Percentiles rank a stretch among this genome's conserved stretches.
These are phyloP conservation scores for Paramuricea clavata DNA, from an alignment of 92 coral and sea anemone genomes.

Conservation along the genomic window DNA sequence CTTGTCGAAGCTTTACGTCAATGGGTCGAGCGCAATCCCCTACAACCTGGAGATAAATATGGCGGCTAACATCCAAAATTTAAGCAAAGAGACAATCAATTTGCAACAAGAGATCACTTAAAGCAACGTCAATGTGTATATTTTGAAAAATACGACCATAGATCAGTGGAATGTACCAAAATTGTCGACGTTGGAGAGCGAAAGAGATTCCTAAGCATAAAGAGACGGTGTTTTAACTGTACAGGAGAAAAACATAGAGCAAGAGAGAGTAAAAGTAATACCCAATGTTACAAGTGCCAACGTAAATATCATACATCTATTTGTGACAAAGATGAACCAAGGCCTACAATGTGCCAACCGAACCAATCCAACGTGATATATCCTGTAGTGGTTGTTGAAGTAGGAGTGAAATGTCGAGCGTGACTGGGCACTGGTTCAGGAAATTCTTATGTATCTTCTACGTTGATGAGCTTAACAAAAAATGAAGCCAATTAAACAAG, in stretches of 20 bases:
- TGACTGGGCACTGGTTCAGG: too few relatives aligned
- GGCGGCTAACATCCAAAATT: not conserved
- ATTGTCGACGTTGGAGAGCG: too few relatives aligned
- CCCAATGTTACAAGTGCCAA: not conserved
- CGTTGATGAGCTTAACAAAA: not conserved
- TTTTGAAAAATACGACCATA: not conserved
- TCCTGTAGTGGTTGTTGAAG: constrained; percentile 4
- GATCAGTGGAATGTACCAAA: not conserved
- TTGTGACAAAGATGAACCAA: constrained; percentile 3
- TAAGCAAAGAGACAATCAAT: too few relatives aligned
- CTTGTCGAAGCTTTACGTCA: too few relatives aligned
- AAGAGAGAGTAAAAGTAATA: too few relatives aligned
- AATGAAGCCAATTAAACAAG: not conserved
- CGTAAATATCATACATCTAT: constrained; percentile 34
- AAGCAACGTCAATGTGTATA: not conserved
- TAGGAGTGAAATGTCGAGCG: constrained; percentile 17
- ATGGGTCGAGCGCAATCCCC: too few relatives aligned
- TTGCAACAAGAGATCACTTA: too few relatives aligned
- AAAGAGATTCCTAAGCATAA: not conserved
- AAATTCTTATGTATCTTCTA: too few relatives aligned
- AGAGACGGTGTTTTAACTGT: too few relatives aligned
- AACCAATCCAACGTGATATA: not conserved
- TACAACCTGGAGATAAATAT: not conserved
- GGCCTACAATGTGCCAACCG: not conserved
- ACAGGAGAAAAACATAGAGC: too few relatives aligned